Conservation (phyloP, 2,888 invertebrate genomes). For the Arrhopalites spinosus region DNA sequence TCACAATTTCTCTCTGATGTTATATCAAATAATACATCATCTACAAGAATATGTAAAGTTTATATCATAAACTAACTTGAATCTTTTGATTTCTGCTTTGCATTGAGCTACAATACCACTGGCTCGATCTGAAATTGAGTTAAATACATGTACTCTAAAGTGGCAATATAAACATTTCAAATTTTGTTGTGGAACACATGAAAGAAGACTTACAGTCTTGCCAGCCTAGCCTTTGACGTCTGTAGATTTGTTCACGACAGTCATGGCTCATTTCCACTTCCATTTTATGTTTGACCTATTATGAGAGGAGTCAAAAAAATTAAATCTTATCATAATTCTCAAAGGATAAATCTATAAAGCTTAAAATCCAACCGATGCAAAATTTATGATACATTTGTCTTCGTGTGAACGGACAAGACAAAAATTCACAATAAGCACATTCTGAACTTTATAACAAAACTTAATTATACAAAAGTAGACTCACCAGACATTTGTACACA, state of each 20-base stretch:
- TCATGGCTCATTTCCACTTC: slow-evolving; percentile 67
- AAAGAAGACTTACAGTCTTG: slow-evolving; percentile 75
- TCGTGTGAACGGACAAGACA: no score
- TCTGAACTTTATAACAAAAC: no score
- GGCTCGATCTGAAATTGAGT: slow-evolving; percentile 72
- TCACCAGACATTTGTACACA: slow-evolving; percentile 84
- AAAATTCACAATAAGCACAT: no score
- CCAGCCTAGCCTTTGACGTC: slow-evolving; percentile 84
- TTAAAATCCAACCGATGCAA: no score
- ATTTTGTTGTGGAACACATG: no score
- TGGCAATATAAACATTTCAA: no score
- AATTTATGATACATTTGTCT: no score
- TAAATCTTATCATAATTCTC: no score
- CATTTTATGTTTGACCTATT: slow-evolving; percentile 69
- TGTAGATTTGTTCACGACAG: slow-evolving; percentile 81
- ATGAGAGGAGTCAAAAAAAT: no score
- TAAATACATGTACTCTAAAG: no score
- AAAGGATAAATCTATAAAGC: no score
- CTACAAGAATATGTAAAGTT: slow-evolving; percentile 64
- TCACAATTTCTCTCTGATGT: not conserved
- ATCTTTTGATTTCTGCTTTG: slow-evolving; percentile 82
- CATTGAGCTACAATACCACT: slow-evolving; percentile 87
- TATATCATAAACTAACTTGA: no score
- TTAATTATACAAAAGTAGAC: slow-evolving; percentile 33
- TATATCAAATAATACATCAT: not conserved